These are phyloP conservation scores for Enteromius viviparus DNA, from an alignment of 2,797 vertebrate genomes.

Conservation along the genomic window DNA sequence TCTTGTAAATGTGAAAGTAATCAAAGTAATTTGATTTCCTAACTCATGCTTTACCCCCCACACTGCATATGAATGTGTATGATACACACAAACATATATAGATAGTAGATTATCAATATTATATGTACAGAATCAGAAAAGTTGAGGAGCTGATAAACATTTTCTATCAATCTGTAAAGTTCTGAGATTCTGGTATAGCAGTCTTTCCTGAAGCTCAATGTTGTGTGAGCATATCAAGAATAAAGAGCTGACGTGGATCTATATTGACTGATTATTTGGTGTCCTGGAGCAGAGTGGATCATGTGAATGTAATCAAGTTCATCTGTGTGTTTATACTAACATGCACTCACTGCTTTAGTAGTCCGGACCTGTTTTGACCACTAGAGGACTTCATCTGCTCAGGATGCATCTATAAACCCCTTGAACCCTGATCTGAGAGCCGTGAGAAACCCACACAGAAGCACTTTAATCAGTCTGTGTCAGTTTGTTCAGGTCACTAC, in stretches of 20 bases:
- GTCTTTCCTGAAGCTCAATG: neutral
- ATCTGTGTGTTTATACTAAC: neutral
- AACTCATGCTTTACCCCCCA: too few species aligned
- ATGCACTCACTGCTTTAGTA: neutral
- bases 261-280: neutral
- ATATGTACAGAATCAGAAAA: neutral
- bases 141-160: neutral
- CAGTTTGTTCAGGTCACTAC: neutral
- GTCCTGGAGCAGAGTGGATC: neutral
- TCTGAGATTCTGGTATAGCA: neutral
- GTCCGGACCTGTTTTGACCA: neutral
- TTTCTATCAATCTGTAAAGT: neutral
- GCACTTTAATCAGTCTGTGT: neutral
- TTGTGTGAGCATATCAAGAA: neutral
- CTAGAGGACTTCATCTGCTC: constrained; percentile 2
- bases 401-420: neutral
- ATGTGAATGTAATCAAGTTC: too few species aligned
- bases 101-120: neutral
- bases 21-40: too few species aligned
- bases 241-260: neutral
- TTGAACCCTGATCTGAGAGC: neutral
- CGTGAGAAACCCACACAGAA: neutral
- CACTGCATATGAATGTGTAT: neutral
- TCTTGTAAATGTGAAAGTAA: too few species aligned
- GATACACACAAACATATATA: neutral